A percentile compares a stretch with the other conserved stretches of the same genome.
Evolutionary conservation across 2,113 vertebrate species (phyloP).

Genomic region (Morphnarchus princeps): DNA sequence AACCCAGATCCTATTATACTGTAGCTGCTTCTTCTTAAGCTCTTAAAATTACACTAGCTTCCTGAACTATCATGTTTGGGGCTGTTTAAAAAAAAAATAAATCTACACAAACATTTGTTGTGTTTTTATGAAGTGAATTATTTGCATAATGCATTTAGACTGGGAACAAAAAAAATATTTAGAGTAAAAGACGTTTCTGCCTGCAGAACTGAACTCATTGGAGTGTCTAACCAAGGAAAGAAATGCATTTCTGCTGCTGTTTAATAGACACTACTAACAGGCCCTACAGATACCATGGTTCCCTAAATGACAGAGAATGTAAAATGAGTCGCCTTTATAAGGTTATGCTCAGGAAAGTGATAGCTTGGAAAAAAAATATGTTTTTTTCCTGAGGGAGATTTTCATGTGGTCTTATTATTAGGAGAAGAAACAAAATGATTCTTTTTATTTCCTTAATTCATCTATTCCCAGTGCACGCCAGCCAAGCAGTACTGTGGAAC

Average conservation of each 20-base stretch:
- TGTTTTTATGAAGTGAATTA: slow-evolving; percentile 28
- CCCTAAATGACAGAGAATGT: not conserved
- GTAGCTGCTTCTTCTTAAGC: slow-evolving; percentile 39
- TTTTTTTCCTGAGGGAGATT: not conserved
- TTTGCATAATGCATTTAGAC: slow-evolving; percentile 41
- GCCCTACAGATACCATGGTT: not conserved
- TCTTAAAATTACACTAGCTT: slow-evolving; percentile 37
- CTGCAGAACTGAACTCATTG: not conserved
- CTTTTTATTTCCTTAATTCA: not conserved
- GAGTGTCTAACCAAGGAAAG: not conserved
- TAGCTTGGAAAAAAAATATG: not conserved
- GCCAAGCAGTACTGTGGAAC: not conserved
- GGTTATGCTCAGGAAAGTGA: not conserved
- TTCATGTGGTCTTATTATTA: not conserved
- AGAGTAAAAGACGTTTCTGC: not conserved
- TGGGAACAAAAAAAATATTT: not conserved
- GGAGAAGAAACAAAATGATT: not conserved
- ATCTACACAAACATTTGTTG: slow-evolving; percentile 37
- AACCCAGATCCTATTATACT: slow-evolving; percentile 52
- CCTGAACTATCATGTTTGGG: slow-evolving; percentile 3
- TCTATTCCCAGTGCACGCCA: not conserved
- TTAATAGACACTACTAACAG: not conserved
- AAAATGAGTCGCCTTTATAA: not conserved
- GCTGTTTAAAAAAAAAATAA: not conserved
- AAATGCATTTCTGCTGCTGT: not conserved